Evolutionary conservation across 2,888 invertebrate genomes (phyloP), one percentile per base, ranked within the genome.

Genomic region (Muschampia plurimacula): DNA sequence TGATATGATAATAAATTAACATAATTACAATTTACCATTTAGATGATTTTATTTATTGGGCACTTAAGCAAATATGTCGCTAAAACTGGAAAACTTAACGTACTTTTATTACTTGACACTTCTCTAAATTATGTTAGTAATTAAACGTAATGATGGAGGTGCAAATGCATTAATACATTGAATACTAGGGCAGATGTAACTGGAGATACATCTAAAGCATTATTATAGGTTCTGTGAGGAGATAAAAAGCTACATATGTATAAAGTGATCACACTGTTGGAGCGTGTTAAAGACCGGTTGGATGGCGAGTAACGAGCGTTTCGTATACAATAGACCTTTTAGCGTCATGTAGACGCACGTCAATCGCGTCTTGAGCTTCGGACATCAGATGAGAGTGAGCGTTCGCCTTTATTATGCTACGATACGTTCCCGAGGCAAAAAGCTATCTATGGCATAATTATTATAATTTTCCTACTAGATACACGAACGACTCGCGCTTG

Each of bases 251-350:
- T 78, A 79, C 77, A 81, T 90, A 92, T 88, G 90, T 93, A 92
- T 92, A 89, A 85, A 92, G 91, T 91, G 90, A 93, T 93, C 92
- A 85, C 83, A 92, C 91, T 91, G 93, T 93, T 86, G 83, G 82
- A 87, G 82, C 89, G 92, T 91, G 93, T 92, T 93, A 92, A 93
- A 90, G 93, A 92, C 93, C 92, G 93, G 93, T 93, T 84, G 86
- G 87, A 82, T 83, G 81, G 81, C 84, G 83, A 82, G 85, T 93
- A 93, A 93, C 92, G 93, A 93, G 92, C 89, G 82, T 87, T 88
- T 88, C 89, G 93, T 92, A 93, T 94, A 94, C 94, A 94, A 94
- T 94, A 92, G 93, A 92, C 93, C 94, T 93, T 93, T 94, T 94
- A 94, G 90, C 90, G 94, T 94, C 94, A 93, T 86, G 87, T 86